Evolutionary conservation across 2,113 vertebrate genomes (phyloP).

Genomic region (Chascanopsetta lugubris): DNA sequence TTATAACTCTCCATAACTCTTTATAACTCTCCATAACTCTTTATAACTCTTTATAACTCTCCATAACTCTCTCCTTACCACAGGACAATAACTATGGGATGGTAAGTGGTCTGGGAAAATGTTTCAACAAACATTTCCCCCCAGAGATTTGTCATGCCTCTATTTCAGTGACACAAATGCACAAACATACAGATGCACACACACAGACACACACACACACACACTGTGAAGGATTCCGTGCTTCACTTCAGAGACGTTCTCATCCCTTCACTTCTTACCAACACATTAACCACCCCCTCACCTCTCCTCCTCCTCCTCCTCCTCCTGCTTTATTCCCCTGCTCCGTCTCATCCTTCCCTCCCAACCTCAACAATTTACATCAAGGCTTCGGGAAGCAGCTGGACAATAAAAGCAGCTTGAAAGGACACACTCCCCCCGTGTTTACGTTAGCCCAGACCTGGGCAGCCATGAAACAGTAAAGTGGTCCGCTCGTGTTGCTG

Average conservation of each 20-base stretch:
- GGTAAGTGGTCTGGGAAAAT: slow-evolving; percentile 59
- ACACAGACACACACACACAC: slow-evolving; percentile 16
- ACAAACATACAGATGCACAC: slow-evolving; percentile 43
- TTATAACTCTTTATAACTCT: slow-evolving; percentile 29
- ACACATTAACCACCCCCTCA: slow-evolving; percentile 63
- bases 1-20: no score
- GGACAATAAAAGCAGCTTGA: slow-evolving; percentile 83
- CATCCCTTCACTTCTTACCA: slow-evolving; percentile 23
- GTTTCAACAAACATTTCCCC: slow-evolving; percentile 71
- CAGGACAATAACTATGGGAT: slow-evolving; percentile 62
- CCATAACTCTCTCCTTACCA: slow-evolving; percentile 39
- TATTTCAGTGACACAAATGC: slow-evolving; percentile 39
- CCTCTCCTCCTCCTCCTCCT: slow-evolving; percentile 12
- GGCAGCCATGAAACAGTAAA: slow-evolving; percentile 74
- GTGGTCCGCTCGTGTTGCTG: slow-evolving; percentile 57
- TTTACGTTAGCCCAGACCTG: slow-evolving; percentile 74
- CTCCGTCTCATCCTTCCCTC: slow-evolving; percentile 46
- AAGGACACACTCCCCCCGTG: slow-evolving; percentile 76
- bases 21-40: no score
- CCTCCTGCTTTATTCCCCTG: slow-evolving; percentile 36
- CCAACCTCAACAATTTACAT: slow-evolving; percentile 67
- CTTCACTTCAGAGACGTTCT: slow-evolving; percentile 40
- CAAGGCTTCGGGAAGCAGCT: slow-evolving; percentile 73
- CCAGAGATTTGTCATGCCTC: slow-evolving; percentile 48
- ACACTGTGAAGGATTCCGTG: slow-evolving; percentile 43